A percentile compares a stretch with the other conserved stretches of the same genome.
These are phyloP conservation scores for Blastomussa wellsi DNA, from an alignment of 92 coral and sea anemone genomes.

Conservation along the genomic window DNA sequence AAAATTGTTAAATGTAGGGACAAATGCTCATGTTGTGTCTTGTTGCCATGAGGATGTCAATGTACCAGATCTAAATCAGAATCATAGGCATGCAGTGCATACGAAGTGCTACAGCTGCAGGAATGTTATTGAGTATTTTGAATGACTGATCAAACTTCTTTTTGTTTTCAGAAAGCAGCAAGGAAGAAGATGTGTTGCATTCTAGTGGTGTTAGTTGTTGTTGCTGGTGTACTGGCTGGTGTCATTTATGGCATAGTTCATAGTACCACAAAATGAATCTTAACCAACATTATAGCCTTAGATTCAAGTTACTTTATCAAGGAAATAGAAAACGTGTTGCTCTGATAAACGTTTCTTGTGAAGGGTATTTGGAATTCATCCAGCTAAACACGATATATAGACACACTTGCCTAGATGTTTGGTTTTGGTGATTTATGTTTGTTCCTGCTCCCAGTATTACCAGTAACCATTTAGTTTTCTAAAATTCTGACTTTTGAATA, in stretches of 20 bases:
- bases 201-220: conserved; percentile 69
- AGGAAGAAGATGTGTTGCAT: conserved; percentile 94
- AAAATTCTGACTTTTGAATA: not conserved
- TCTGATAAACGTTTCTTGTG: not conserved
- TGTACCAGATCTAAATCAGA: not conserved
- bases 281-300: too few species aligned
- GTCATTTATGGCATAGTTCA: conserved; percentile 53
- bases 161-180: conserved; percentile 86
- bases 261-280: not conserved
- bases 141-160: not conserved
- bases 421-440: not conserved
- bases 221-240: conserved; percentile 68
- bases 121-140: not conserved
- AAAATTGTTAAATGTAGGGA: too few species aligned
- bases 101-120: not conserved
- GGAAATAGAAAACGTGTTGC: not conserved
- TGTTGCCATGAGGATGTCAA: too few species aligned
- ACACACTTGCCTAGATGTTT: not conserved
- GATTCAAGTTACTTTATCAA: not conserved
- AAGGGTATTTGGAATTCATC: not conserved
- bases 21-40: too few species aligned
- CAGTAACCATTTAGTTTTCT: not conserved
- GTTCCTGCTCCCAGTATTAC: not conserved
- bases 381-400: not conserved
- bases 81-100: not conserved